Evolutionary conservation across 2,888 invertebrate species (phyloP).

Genomic region (Oligia latruncula): DNA sequence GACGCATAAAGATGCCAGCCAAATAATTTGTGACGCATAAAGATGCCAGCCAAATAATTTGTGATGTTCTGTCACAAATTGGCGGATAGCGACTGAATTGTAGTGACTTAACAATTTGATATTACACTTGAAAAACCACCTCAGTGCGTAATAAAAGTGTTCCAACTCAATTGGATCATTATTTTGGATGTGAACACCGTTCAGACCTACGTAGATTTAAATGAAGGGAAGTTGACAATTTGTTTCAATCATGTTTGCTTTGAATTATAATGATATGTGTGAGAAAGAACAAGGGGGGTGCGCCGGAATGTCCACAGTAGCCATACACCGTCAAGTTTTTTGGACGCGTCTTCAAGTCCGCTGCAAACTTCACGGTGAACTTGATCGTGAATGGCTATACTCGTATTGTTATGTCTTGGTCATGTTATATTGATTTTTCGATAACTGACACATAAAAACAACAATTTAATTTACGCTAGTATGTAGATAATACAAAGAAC

Average conservation of each 20-base stretch:
- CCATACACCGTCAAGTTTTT: too few relatives aligned
- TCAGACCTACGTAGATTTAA: not conserved
- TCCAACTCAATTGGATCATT: slow-evolving; percentile 24
- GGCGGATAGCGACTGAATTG: too few relatives aligned
- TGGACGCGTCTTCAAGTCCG: too few relatives aligned
- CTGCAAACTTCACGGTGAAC: too few relatives aligned
- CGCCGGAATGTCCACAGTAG: too few relatives aligned
- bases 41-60: too few relatives aligned
- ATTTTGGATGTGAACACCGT: not conserved
- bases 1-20: too few relatives aligned
- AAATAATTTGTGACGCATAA: too few relatives aligned
- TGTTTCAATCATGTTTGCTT: slow-evolving; percentile 2
- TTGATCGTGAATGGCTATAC: too few relatives aligned
- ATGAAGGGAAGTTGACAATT: slow-evolving; percentile 34
- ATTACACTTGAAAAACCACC: slow-evolving; percentile 1
- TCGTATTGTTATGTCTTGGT: not conserved
- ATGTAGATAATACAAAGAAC: not conserved
- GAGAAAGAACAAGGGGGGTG: not conserved
- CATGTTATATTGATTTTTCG: too few relatives aligned
- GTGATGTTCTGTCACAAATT: too few relatives aligned
- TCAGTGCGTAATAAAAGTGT: not conserved
- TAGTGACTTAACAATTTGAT: too few relatives aligned
- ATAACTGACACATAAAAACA: not conserved
- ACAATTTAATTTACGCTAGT: not conserved
- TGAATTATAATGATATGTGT: slow-evolving; percentile 3